Percentiles rank a stretch among this genome's conserved stretches.
These are phyloP conservation scores for Amphiprion percula DNA, from an alignment of 2,113 vertebrate species.

Conservation along the genomic window DNA sequence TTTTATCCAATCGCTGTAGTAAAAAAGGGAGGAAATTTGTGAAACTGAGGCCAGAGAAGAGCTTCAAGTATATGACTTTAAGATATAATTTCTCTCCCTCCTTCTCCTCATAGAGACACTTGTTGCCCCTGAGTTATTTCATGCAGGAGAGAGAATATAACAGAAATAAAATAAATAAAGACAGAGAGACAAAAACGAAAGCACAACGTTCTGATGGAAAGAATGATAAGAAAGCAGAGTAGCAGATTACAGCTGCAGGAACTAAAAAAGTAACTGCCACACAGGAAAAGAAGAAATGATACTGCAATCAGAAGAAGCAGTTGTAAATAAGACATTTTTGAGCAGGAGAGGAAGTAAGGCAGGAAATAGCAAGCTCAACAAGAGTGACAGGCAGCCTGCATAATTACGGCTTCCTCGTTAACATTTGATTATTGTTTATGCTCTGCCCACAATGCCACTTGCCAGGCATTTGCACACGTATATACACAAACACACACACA, in stretches of 20 bases:
- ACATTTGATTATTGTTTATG: constrained; percentile 77
- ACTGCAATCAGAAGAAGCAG: constrained; percentile 8
- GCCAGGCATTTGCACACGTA: constrained; percentile 28
- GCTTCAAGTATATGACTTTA: constrained; percentile 39
- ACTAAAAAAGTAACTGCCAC: constrained; percentile 11
- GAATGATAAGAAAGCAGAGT: constrained; percentile 6
- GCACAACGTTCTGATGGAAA: constrained; percentile 3
- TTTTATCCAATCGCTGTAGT: background rate
- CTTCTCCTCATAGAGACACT: constrained; percentile 31
- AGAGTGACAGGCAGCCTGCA: constrained; percentile 32
- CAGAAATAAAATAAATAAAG: background rate
- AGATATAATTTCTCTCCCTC: constrained; percentile 35
- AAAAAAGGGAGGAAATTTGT: constrained; percentile 6
- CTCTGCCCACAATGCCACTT: constrained; percentile 44
- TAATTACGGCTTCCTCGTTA: constrained; percentile 63
- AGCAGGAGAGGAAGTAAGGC: background rate
- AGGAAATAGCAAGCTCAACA: constrained; percentile 39
- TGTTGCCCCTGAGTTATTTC: constrained; percentile 36
- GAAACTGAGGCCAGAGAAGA: background rate
- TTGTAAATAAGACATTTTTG: constrained; percentile 31
- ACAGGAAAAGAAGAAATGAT: constrained; percentile 36
- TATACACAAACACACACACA: background rate
- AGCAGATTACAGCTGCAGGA: constrained; percentile 1
- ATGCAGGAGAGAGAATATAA: constrained; percentile 9
- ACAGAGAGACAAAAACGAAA: background rate